Evolutionary conservation across 1,140 invertebrate species (phyloP).

Genomic region (Saccostrea glomerata): DNA sequence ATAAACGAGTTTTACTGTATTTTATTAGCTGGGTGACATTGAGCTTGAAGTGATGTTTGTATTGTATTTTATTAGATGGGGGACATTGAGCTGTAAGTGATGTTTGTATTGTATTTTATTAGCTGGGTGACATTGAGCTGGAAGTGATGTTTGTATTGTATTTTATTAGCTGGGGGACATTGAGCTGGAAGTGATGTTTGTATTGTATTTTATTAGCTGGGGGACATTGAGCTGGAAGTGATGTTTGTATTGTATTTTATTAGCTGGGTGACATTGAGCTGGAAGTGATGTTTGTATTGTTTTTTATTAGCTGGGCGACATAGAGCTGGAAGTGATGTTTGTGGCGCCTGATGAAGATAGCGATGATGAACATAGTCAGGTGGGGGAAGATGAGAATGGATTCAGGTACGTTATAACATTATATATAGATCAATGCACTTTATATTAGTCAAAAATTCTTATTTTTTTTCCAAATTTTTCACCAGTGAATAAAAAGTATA

Average conservation of each 20-base stretch:
- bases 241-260: conserved; percentile 81
- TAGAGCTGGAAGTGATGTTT: conserved; percentile 86
- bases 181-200: conserved; percentile 86
- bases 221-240: conserved; percentile 86
- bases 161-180: conserved; percentile 84
- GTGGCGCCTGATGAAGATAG: conserved; percentile 85
- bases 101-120: conserved; percentile 78
- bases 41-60: conserved; percentile 86
- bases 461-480: too few species aligned
- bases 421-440: too few species aligned
- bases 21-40: conserved; percentile 84
- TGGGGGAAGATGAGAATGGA: conserved; percentile 77
- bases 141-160: conserved; percentile 84
- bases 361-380: conserved; percentile 79
- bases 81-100: conserved; percentile 86
- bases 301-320: conserved; percentile 83
- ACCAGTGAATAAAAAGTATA: too few species aligned
- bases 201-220: conserved; percentile 82
- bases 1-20: too few species aligned
- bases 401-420: conserved; percentile 66
- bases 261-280: conserved; percentile 86
- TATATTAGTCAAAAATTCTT: too few species aligned
- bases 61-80: conserved; percentile 82
- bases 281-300: conserved; percentile 82
- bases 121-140: conserved; percentile 85